Evolutionary conservation across 2,113 vertebrate genomes (phyloP), one percentile per base, ranked within the genome.

Genomic region (Microcebus tavaratra): DNA sequence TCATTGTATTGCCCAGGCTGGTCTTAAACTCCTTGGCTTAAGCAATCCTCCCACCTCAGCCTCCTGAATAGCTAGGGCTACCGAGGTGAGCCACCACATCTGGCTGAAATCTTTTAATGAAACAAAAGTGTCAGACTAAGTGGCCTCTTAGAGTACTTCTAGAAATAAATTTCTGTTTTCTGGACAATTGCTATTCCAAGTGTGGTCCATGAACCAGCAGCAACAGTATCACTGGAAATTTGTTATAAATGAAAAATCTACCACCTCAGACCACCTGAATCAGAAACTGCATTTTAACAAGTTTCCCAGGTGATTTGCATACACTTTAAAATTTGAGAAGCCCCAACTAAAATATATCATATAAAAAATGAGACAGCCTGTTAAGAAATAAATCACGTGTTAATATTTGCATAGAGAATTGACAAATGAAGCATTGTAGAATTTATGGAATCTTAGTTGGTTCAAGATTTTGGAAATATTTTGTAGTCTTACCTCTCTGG

Each of bases 381-480:
- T 5, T 76, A 36, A 85, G n/a, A 94, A 78, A 78, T n/a, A 70
- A 86, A 18, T 90, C 6, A 45, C 48, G 15, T n/a, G 13, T 78
- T 63, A 73, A 67, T n/a, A 87, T 23, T 59, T 68, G 42, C 1
- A 39, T 68, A 59, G 70, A 63, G 3, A 79, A 75, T 27, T 84
- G 61, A 96, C 39, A 92, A 90, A 63, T 61, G 2, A 85, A 11
- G 5, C 6, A 27, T 50, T 8, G 0, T 20, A 82, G 11, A 92
- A 83, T 50, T 9, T 88, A 80, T 27, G 17, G 9, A 90, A 76
- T 92, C n/a, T 65, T 88, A 18, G 10, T 86, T 63, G 39, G 23
- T 93, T 81, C 1, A 2, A 83, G 21, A 78, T 78, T 78, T 96
- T 73, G 3, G 85, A 76, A 88, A 78, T 79, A n/a, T 65, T 81